Base-by-base conservation (phyloP, 2,113 vertebrate genomes). In the Pogonocichla stellata region DNA sequence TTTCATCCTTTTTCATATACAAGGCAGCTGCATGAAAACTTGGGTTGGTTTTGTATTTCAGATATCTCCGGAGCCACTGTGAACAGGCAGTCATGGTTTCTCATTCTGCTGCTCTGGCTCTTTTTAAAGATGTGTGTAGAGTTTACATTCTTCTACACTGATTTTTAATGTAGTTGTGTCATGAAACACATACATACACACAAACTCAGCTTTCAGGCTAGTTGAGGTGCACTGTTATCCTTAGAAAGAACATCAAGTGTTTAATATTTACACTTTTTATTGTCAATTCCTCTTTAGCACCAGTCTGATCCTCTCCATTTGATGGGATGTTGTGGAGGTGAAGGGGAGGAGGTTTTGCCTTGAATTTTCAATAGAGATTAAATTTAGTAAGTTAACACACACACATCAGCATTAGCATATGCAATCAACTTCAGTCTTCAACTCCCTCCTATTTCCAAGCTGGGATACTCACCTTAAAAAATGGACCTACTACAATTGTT, bases 401-500 rank as follows among this genome's bases (percentile, higher is more conserved):
- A 80, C 78, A 92, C 75, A 74, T n/a, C 84, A 85, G 33, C 43
- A 54, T 50, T 33, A 65, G 70, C 85, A 61, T 38, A 28, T 28
- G 25, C 56, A 79, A 33, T 36, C 67, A 50, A 1, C 13, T 26
- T 10, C 19, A 80, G 51, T 19, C 12, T 80, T 80, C 48, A 74
- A 4, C 58, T 77, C 34, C 24, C 38, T 56, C 25, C 26, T 24
- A 15, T 65, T 88, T 83, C 56, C 45, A 83, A 82, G 24, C 43
- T 2, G 4, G 19, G 20, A 65, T 19, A n/a, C 11, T 18, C 33
- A 20, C 1, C 0, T 62, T 60, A 57, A 40, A 42, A 53, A 82
- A 29, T 0, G 1, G 36, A 31, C 9, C 7, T 54, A 17, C 54
- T 42, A 16, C 29, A 45, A 7, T 33, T 0, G 0, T 78, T 53